Evolutionary conservation across 2,797 vertebrate genomes (phyloP).

Genomic region (Leptatherina wallacei): DNA sequence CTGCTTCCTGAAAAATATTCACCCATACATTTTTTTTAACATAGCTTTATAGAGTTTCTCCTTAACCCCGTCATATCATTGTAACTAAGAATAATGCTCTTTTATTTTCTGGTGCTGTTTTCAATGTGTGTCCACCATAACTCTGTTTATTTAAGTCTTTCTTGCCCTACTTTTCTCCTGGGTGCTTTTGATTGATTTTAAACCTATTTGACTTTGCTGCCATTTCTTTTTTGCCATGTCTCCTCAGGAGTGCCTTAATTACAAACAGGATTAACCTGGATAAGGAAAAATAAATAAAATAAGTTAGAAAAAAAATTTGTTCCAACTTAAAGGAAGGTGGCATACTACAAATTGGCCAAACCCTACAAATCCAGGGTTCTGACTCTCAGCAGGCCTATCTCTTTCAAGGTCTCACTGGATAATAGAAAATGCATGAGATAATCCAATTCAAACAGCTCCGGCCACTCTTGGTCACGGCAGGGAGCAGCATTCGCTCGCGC

Average conservation of each 20-base stretch:
- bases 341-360: slow-evolving; percentile 54
- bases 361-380: slow-evolving; percentile 45
- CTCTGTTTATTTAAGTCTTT: slow-evolving; percentile 15
- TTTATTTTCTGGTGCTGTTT: slow-evolving; percentile 16
- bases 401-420: slow-evolving; percentile 71
- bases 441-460: slow-evolving; percentile 74
- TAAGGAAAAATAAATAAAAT: slow-evolving; percentile 54
- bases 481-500: slow-evolving; percentile 25
- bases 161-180: slow-evolving; percentile 43
- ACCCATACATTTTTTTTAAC: background rate
- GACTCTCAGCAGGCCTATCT: slow-evolving; percentile 57
- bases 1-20: background rate
- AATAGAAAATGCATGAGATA: slow-evolving; percentile 77
- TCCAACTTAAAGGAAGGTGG: slow-evolving; percentile 23
- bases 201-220: slow-evolving; percentile 41
- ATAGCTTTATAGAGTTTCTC: background rate
- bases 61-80: slow-evolving; percentile 1
- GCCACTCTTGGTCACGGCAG: slow-evolving; percentile 65
- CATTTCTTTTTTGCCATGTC: slow-evolving; percentile 1
- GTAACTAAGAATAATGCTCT: background rate
- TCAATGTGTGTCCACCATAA: slow-evolving; percentile 23
- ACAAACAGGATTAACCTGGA: slow-evolving; percentile 44
- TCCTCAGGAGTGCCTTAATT: slow-evolving; percentile 31
- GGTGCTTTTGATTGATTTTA: slow-evolving; percentile 31
- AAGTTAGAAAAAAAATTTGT: slow-evolving; percentile 28